Evolutionary conservation across 35 echinoderm and acorn worm genomes (phyloP).

Genomic region (Acanthaster planci): DNA sequence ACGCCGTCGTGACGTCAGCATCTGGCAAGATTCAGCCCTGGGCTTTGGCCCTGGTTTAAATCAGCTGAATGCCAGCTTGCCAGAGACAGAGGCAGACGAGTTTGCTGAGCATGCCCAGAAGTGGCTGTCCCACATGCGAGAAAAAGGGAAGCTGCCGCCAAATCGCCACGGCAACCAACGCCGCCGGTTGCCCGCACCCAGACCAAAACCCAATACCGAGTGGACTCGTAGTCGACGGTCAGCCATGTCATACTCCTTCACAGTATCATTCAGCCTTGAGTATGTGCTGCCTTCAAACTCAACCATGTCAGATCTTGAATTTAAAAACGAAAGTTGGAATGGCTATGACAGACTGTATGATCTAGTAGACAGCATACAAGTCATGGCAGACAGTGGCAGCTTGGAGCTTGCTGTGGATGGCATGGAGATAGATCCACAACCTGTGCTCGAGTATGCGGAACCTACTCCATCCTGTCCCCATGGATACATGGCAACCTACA

Average conservation of each 20-base stretch:
- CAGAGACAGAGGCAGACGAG: background rate
- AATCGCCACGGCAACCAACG: background rate
- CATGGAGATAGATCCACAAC: background rate
- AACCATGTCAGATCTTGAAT: background rate
- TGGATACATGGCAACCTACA: background rate
- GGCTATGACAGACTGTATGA: background rate
- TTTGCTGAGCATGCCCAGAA: background rate
- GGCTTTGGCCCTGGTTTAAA: background rate
- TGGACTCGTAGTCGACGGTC: background rate
- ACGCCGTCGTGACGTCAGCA: background rate
- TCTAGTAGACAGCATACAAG: background rate
- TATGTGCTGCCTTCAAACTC: background rate
- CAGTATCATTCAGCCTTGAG: background rate
- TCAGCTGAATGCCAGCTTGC: background rate
- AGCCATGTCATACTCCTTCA: background rate
- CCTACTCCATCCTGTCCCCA: background rate
- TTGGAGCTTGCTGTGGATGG: background rate
- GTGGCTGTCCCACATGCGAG: background rate
- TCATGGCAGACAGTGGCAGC: background rate
- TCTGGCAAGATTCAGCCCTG: background rate
- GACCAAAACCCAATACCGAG: background rate
- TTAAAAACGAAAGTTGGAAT: background rate
- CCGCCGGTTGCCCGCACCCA: background rate
- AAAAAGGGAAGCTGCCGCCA: background rate
- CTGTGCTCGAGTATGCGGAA: background rate